Base-by-base conservation (phyloP, 92 coral and sea anemone genomes). In the Parazoanthus darwini region DNA sequence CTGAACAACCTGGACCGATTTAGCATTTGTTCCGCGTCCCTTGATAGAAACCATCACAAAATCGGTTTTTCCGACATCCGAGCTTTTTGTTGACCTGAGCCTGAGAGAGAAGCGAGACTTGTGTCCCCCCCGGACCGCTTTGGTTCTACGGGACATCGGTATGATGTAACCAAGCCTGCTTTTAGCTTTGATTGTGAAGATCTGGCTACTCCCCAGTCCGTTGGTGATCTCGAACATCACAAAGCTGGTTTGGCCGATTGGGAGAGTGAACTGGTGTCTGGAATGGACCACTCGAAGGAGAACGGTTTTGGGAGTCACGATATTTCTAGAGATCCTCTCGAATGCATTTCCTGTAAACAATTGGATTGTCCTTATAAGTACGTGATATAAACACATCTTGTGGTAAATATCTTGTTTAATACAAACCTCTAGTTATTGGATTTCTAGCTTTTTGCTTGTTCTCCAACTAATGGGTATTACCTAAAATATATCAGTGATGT, bases 241-340 rank as follows among this genome's bases (percentile, higher is more conserved):
- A 18, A 70, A 42, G 37, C 93, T 78, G 14, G 3, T 58, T 67
- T 70, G 71, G 54, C 94, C 92, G 8, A 90, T 79, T 23, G 94
- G 95, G 20, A 96, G 90, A 15, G 94, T 93, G 90, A 88, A 96
- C 54, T 91, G 92, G 43, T 88, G 90, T 23, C 87, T 85, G 20
- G 98, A 93, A 59, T 86, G 83, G 54, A 91, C 78, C 37, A 89
- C 94, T 29, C 98, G 91, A 22, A 96, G 88, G 29, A 92, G 87
- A 36, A 89, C 88, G 13, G 86, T 87, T 80, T 93, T 82, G 14
- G 98, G 96, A 77, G 88, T 89, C 51, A 94, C 93, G 36, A 74
- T 86, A 48, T 91, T 90, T 48, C 95, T 92, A 35, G 97, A 94
- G 42, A 94, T 87, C 23, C 97, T 90, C 74, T 94, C 91, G 85